Evolutionary conservation across 2,113 vertebrate genomes (phyloP), one percentile per base, ranked within the genome.

Genomic region (Pogonocichla stellata): DNA sequence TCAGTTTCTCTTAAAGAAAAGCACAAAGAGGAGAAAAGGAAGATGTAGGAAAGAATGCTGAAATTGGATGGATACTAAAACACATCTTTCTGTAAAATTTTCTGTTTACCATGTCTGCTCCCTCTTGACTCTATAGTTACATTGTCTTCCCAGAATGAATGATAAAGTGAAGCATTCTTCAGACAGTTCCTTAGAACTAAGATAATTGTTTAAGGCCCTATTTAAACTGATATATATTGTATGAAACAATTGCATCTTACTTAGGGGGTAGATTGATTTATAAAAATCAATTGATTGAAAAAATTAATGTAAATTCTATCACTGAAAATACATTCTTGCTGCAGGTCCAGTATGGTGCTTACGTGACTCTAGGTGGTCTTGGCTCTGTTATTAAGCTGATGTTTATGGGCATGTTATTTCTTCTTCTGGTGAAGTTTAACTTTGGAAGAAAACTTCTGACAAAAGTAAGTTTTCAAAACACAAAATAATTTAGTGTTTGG

Each of bases 321-420:
- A 66, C 15, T 66, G 69, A 84, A 79, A 80, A 25, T 40, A 1
- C 3, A 1, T 73, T 86, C 50, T 71, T 84, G 17, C 72, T 18
- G 72, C 82, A 99, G 99, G 99, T 99, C 34, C 99, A 99, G 75
- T 99, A 99, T 50, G 98, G 98, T 0, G 98, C 98, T 3, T 99
- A 99, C 6, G 86, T 96, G 33, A 98, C 98, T 3, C 3, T 99
- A 3, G 99, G 99, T 43, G 98, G 99, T 25, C 77, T 99, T 47
- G 89, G 97, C 62, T 98, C 98, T 87, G 80, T 98, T 34, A 90
- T 99, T 86, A 99, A 98, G 94, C 79, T 99, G 95, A 97, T 99
- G 97, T 98, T 99, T 95, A 98, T 98, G 25, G 99, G 98, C 54
- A 96, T 99, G 92, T 97, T 99, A 88, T 99, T 99, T 98, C 97